A percentile compares a stretch with the other conserved stretches of the same genome.
These are phyloP conservation scores for Amblyjoppa proteus DNA, from an alignment of 2,888 invertebrate genomes.

Conservation along the genomic window DNA sequence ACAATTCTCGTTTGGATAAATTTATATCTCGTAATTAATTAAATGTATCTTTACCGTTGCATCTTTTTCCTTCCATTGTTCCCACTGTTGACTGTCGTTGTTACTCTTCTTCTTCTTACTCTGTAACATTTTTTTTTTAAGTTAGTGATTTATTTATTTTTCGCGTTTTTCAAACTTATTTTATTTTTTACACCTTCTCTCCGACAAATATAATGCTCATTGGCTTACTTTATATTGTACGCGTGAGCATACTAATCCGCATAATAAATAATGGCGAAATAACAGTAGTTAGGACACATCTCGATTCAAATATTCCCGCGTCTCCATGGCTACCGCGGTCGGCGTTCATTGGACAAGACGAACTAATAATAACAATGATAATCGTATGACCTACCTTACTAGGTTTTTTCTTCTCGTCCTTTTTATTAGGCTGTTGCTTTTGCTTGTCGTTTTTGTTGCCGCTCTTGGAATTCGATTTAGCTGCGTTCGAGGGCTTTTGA, in stretches of 20 bases:
- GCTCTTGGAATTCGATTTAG: conserved; percentile 77
- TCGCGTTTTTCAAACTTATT: not conserved
- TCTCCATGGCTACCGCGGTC: not conserved
- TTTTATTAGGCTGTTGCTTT: conserved; percentile 74
- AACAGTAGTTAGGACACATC: conserved; percentile 24
- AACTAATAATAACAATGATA: conserved; percentile 59
- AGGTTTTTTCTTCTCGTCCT: conserved; percentile 80
- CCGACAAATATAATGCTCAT: not conserved
- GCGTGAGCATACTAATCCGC: too few relatives aligned
- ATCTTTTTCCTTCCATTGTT: conserved; percentile 91
- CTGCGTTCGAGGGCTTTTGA: conserved; percentile 80
- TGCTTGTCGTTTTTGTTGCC: conserved; percentile 78
- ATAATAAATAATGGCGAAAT: not conserved
- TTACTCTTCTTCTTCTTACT: conserved; percentile 86
- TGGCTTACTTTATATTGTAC: too few relatives aligned
- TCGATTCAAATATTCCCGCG: conserved; percentile 68
- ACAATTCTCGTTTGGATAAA: not conserved
- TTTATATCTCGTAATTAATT: not conserved
- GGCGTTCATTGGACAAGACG: conserved; percentile 56
- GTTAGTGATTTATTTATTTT: not conserved
- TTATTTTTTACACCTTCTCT: not conserved
- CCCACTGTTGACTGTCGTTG: conserved; percentile 88
- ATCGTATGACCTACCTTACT: conserved; percentile 75
- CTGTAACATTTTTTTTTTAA: conserved; percentile 73
- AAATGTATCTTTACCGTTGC: conserved; percentile 86